Evolutionary conservation across 1,140 invertebrate genomes (phyloP).

Genomic region (Trichonephila inaurata): DNA sequence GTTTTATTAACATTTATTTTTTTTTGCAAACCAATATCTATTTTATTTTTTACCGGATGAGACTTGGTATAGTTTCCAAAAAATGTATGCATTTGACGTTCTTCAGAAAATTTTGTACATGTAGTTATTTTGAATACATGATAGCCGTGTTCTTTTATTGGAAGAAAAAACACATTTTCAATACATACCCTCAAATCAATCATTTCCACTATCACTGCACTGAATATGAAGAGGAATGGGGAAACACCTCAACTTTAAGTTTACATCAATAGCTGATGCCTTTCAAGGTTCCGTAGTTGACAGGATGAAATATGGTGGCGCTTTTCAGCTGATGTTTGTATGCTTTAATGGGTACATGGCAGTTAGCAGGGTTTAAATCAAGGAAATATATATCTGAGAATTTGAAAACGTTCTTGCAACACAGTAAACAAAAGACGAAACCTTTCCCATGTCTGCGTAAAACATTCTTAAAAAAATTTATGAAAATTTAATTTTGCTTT

Average conservation of each 20-base stretch:
- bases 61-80: neutral
- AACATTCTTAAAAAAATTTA: too few relatives aligned
- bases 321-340: neutral
- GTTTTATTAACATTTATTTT: too few relatives aligned
- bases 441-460: too few relatives aligned
- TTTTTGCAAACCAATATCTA: too few relatives aligned
- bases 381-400: neutral
- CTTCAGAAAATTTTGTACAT: neutral
- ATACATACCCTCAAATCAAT: neutral
- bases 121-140: neutral
- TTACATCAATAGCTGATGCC: constrained; percentile 1
- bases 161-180: neutral
- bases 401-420: neutral
- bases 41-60: neutral
- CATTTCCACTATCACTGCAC: neutral
- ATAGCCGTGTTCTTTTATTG: neutral
- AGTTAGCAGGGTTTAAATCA: neutral
- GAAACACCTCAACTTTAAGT: neutral
- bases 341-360: neutral
- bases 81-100: neutral
- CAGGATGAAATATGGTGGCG: neutral
- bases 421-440: neutral
- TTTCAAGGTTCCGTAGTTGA: neutral
- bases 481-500: too few relatives aligned
- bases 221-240: neutral